Base-by-base conservation (phyloP, 1,140 invertebrate genomes). In the Steinernema feltiae region DNA sequence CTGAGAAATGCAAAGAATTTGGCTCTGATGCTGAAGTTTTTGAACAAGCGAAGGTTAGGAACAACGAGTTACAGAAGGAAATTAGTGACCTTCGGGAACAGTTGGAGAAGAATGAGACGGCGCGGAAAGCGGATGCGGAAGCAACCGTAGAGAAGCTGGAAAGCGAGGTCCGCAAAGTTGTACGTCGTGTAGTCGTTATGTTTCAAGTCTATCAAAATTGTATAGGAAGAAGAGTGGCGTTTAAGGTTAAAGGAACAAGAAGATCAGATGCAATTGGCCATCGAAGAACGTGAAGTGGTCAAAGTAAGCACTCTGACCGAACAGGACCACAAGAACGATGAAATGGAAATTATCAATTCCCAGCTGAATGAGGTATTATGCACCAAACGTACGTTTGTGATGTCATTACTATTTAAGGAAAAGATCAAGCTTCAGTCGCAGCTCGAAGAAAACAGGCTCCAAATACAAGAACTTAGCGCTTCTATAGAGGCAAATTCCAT, bases 31-130 rank as follows among this genome's bases (percentile, higher is more conserved):
- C 30, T 2, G 48, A 69, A 18, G 48, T 71, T 74, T 21, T 48
- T 30, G 48, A 74, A 71, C 27, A n/a, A n/a, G n/a, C n/a, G n/a
- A n/a, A 74, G 29, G 73, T 70, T n/a, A 30, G 35, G 24, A 3
- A 69, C 0, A 31, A 70, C 30, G 73, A 74, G 29, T 17, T 18
- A 18, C 12, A 70, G 31, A 32, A 70, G 24, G 48, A 70, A 0
- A 48, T 31, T 27, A 30, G n/a, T 18, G 41, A 35, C 21, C 72
- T 29, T 0, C 27, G 32, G 0, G 21, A 73, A n/a, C n/a, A 18
- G 1, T 24, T 31, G 17, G 32, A 73, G 21, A 73, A 48, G 12
- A n/a, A n/a, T n/a, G n/a, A n/a, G n/a, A n/a, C n/a, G 70, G 30
- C 0, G 21, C 21, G 24, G 15, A 69, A 73, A 48, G 72, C 32